Base-by-base conservation (phyloP, 2,113 vertebrate species). In the Gallinago undulata region DNA sequence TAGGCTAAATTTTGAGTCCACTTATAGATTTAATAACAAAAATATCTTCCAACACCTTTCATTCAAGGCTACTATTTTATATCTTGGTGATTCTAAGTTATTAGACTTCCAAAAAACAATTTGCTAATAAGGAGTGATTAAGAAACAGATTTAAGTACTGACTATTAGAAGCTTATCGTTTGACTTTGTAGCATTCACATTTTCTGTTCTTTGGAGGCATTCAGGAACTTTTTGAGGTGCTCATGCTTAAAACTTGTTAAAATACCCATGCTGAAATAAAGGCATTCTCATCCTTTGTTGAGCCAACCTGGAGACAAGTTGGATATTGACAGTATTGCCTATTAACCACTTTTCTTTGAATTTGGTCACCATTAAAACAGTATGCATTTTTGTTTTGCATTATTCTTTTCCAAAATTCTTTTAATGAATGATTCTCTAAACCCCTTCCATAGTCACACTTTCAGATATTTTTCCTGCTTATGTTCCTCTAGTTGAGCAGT, bases 111-210 rank as follows among this genome's bases (percentile, higher is more conserved):
- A 68, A 91, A 96, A 92, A 5, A 5, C 48, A 82, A 81, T 81
- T 82, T 87, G 10, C 39, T 93, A 17, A 68, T 92, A 93, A 78
- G 68, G 35, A 72, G 22, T 31, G 63, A 93, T 94, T 92, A 92
- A 90, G 57, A 81, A 90, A 56, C 27, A 18, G 21, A 62, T 89
- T 82, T 78, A 80, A 89, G 31, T 72, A 33, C 45, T 81, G 30
- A 41, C 33, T 81, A 12, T 84, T 92, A 87, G 64, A 60, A 82
- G 25, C 39, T 93, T 89, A 51, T 90, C 4, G 0, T 73, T 87
- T 90, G 51, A 8, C 60, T 39, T 90, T 48, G 16, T 3, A 85
- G 14, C 4, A 5, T 66, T 88, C 70, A 12, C 27, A 10, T 64
- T 91, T 48, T 78, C 48, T 68, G 9, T 37, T 90, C 56, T 90